Evolutionary conservation across 2,888 invertebrate species (phyloP).

Genomic region (Philereme transversata): DNA sequence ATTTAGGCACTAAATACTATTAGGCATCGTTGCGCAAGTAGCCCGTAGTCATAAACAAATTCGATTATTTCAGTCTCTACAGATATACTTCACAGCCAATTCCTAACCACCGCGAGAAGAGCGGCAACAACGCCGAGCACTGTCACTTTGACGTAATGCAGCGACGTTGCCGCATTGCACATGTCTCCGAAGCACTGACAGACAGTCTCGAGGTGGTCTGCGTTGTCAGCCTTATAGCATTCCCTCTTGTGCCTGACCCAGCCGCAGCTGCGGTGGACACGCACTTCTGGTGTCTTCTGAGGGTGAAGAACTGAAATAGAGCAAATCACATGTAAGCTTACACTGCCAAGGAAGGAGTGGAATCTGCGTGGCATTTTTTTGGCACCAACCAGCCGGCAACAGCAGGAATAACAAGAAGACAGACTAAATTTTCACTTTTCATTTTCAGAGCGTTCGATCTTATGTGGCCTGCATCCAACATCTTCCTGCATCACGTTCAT

Average conservation of each 20-base stretch:
- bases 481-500: no score
- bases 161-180: conserved; percentile 75
- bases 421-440: no score
- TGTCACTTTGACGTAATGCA: conserved; percentile 49
- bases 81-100: conserved; percentile 40
- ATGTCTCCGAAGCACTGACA: conserved; percentile 85
- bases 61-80: conserved; percentile 18
- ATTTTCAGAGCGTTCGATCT: no score
- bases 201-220: conserved; percentile 83
- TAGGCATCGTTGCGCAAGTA: no score
- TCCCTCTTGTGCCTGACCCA: conserved; percentile 74
- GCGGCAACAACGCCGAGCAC: conserved; percentile 39
- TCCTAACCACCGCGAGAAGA: conserved; percentile 42
- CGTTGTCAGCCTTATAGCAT: conserved; percentile 84
- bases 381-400: no score
- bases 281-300: conserved; percentile 59
- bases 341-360: no score
- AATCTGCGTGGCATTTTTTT: no score
- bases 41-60: not conserved
- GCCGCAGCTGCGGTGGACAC: conserved; percentile 85
- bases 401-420: no score
- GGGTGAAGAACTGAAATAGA: conserved; percentile 61
- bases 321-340: no score
- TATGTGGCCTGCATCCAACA: no score
- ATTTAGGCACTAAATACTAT: no score